Conservation (phyloP, 2,113 vertebrate genomes). For the Neogobius melanostomus region DNA sequence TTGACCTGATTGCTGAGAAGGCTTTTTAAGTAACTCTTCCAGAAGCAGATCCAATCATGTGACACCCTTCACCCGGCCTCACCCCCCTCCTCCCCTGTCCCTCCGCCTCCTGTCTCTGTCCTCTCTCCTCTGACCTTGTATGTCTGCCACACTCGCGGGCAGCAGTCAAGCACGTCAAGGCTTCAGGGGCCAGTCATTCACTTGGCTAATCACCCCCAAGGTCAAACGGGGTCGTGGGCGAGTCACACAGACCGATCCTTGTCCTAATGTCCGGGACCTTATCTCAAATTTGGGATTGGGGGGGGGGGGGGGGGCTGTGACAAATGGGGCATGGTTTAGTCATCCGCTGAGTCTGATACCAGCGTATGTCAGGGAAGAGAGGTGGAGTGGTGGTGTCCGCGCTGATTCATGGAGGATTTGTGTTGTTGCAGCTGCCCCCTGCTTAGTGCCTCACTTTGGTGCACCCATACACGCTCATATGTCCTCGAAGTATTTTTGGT, state of each 20-base stretch:
- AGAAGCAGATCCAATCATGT: constrained; percentile 75
- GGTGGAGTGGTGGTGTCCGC: constrained; percentile 54
- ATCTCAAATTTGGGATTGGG: constrained; percentile 22
- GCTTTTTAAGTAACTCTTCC: constrained; percentile 75
- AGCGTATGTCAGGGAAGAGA: constrained; percentile 60
- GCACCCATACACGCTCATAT: constrained; percentile 23
- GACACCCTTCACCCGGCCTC: constrained; percentile 65
- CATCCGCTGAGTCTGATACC: constrained; percentile 61
- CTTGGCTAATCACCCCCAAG: constrained; percentile 46
- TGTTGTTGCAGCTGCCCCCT: constrained; percentile 61
- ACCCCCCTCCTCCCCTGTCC: constrained; percentile 20
- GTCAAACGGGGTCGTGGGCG: constrained; percentile 57
- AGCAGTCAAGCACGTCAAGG: constrained; percentile 34
- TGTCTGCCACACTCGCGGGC: constrained; percentile 52
- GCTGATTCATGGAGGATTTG: constrained; percentile 66
- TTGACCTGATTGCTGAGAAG: constrained; percentile 75
- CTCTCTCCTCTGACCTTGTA: constrained; percentile 58
- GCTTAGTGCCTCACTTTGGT: constrained; percentile 41
- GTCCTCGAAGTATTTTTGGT: constrained; percentile 54
- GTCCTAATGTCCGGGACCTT: constrained; percentile 4
- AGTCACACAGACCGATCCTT: constrained; percentile 27
- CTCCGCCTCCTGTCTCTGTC: constrained; percentile 29
- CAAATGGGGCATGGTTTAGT: constrained; percentile 54
- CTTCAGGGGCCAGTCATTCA: constrained; percentile 47
- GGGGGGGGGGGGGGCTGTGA: neutral